A percentile compares a stretch with the other conserved stretches of the same genome.
These are phyloP conservation scores for Pterocles orientalis DNA, from an alignment of 2,113 vertebrate genomes.

Conservation along the genomic window DNA sequence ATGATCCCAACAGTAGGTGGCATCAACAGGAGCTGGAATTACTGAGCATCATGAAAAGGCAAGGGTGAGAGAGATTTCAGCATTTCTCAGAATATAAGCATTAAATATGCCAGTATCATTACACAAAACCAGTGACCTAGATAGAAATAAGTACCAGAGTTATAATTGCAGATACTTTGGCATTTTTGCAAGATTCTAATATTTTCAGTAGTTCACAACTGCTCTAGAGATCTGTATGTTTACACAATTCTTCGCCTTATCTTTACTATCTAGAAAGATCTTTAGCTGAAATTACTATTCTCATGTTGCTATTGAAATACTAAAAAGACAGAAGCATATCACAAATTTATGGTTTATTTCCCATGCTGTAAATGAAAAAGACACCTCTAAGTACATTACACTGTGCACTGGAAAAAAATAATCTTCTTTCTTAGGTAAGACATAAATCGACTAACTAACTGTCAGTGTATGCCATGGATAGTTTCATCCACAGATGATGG, in stretches of 20 bases:
- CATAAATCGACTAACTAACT: background rate
- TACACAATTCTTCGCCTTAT: background rate
- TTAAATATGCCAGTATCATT: background rate
- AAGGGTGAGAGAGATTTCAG: background rate
- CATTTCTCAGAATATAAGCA: background rate
- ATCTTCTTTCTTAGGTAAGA: background rate
- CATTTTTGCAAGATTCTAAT: background rate
- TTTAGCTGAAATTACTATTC: background rate
- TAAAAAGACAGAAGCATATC: background rate
- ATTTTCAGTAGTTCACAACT: background rate
- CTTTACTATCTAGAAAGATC: background rate
- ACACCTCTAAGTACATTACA: background rate
- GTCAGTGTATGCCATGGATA: background rate
- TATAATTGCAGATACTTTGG: background rate
- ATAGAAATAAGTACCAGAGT: background rate
- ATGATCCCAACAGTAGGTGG: fast-evolving
- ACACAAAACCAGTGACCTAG: background rate
- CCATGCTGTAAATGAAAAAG: background rate
- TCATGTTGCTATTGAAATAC: background rate
- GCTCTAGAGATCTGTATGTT: background rate
- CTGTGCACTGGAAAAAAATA: background rate
- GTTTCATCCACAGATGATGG: background rate
- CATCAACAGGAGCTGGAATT: background rate
- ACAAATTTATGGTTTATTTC: background rate
- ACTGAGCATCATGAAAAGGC: background rate